Base-by-base conservation (phyloP, 1,140 invertebrate genomes). In the Paralvinella palmiformis region DNA sequence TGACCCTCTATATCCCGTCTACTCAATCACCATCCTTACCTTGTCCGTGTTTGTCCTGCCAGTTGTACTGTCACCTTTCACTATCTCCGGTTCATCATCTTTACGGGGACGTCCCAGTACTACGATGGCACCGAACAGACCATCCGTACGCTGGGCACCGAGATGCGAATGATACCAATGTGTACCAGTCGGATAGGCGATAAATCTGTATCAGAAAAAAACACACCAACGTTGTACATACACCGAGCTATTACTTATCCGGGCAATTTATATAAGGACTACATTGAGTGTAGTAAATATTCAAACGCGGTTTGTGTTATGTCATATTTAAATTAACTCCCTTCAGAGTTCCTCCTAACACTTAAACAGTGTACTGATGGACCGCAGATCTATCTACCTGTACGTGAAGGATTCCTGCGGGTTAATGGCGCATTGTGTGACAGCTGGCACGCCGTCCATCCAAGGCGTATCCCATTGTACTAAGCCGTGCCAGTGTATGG, bases 361-460 rank as follows among this genome's bases (percentile, higher is more conserved):
- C 6, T 48, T 22, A 5, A 1, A 22, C 6, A 22, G 27, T 24
- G n/a, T 50, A 50, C 45, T 27, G 20, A 1, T 50, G 27, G 45
- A n/a, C n/a, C n/a, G 17, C 15, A 6, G 5, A 6, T 50, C 20
- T 33, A 56, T 29, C 53, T n/a, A 60, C 58, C 58, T 60, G 57
- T 71, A 71, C 17, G 82, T 60, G 63, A 71, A 71, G 0, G 56
- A 67, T 15, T 64, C 31, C 2, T 41, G 55, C 7, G 67, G 70
- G 20, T 15, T 4, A 22, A 71, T 67, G 20, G 59, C 13, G 52
- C 62, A 65, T n/a, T 70, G 68, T 31, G 69, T 65, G 1, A 72
- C 57, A 29, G 35, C 29, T 3, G 66, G 45, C 15, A 62, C 70
- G 27, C 69, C 69, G 58, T 71, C 69, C 70, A 72, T 71, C 24